Evolutionary conservation across 2,888 invertebrate species (phyloP).

Genomic region (Orthosia incerta): DNA sequence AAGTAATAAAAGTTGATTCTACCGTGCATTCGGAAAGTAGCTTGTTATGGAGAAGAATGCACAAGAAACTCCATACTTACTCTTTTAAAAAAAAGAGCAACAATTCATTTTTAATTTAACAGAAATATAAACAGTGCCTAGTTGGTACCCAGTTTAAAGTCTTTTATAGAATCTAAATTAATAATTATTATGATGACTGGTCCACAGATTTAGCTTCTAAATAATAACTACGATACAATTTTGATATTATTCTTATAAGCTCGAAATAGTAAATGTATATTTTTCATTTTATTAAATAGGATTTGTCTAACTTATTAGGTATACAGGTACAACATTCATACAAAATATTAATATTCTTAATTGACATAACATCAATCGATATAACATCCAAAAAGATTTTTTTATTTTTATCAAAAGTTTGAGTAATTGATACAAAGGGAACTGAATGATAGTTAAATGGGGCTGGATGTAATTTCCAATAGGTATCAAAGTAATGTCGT

Average conservation of each 20-base stretch:
- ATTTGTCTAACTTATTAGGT: constrained; percentile 11
- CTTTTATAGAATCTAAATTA: not conserved
- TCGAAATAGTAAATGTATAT: constrained; percentile 6
- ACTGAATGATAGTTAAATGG: not conserved
- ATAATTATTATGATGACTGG: not conserved
- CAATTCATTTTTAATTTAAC: not conserved
- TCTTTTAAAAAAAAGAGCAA: no score
- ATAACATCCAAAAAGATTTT: constrained; percentile 16
- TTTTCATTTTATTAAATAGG: not conserved
- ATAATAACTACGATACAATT: not conserved
- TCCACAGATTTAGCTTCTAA: not conserved
- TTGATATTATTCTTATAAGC: constrained; percentile 9
- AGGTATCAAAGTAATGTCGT: no score
- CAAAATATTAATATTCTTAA: constrained; percentile 9
- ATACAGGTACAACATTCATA: constrained; percentile 25
- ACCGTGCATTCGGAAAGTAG: no score
- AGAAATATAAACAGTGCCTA: not conserved
- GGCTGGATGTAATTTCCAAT: not conserved
- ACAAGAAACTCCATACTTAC: no score
- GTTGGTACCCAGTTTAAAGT: not conserved
- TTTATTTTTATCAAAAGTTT: not conserved
- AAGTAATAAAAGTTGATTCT: no score
- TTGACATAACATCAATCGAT: constrained; percentile 33
- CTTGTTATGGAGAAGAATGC: no score
- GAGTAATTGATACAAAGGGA: not conserved